Base-by-base conservation (phyloP, 1,140 invertebrate genomes). In the Lordiphosa collinella region DNA sequence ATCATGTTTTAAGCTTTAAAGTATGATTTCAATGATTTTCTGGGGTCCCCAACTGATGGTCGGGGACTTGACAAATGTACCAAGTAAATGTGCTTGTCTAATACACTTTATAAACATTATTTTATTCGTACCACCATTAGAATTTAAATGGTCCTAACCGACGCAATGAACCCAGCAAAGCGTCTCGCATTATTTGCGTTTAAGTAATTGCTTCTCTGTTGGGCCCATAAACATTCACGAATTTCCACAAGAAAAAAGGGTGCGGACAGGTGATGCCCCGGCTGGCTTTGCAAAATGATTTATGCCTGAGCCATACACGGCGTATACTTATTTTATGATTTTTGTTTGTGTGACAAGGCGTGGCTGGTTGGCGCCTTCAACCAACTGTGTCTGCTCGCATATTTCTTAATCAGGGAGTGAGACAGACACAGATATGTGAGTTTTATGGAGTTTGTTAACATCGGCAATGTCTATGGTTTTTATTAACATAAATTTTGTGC, bases 401-500 rank as follows among this genome's bases (percentile, higher is more conserved):
- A 71, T 41, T 61, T 69, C 64, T 69, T 50, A 69, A 69, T 69
- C 64, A 69, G 60, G 25, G 25, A n/a, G n/a, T n/a, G 7, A 46
- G 55, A 37, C 41, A 70, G 11, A 36, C 38, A 54, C 58, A 58
- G 53, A 47, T 49, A 48, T 52, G 44, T 47, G 46, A 37, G 58
- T 70, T 59, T 69, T 59, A 70, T 53, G 66, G 44, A 38, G 57
- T 53, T 35, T 67, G 46, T 58, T 62, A 37, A 36, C 31, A n/a
- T 32, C 7, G 22, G 25, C 34, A 10, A 68, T 61, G 55, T 84
- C 76, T 82, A 52, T 49, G 41, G 49, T 62, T 76, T 84, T 84
- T 82, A 84, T 82, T 76, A 76, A 54, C 75, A 80, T 75, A 70
- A 80, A 80, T 82, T 82, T 75, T 60, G 48, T 46, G 46, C 29